A percentile compares a stretch with the other conserved stretches of the same genome.
Evolutionary conservation across 2,888 invertebrate species (phyloP).

Genomic region (Melikaiella ostensackeni): DNA sequence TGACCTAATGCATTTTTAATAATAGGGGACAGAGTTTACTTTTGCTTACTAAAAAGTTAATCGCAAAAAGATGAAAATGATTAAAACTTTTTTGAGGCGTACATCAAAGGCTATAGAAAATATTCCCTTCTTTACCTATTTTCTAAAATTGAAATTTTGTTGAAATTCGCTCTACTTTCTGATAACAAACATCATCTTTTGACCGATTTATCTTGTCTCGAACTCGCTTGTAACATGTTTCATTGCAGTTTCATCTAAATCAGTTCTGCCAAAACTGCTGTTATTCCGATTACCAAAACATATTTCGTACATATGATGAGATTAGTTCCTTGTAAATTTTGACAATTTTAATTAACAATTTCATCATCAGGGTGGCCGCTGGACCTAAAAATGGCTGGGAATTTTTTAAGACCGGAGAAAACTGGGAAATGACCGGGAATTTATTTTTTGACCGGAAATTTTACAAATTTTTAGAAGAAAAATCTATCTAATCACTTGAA

Average conservation of each 20-base stretch:
- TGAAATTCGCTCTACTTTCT: background rate
- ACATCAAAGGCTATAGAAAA: background rate
- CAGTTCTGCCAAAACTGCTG: background rate
- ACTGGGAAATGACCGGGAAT: no score
- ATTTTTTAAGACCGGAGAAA: no score
- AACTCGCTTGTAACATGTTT: background rate
- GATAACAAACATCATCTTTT: conserved; percentile 1
- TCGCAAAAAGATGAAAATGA: no score
- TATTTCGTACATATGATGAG: background rate
- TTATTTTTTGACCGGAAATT: no score
- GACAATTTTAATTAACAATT: background rate
- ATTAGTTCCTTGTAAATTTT: background rate
- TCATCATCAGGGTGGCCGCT: no score
- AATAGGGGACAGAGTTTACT: no score
- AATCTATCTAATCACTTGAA: no score
- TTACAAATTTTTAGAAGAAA: no score
- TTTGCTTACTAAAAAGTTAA: no score
- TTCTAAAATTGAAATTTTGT: conserved; percentile 7
- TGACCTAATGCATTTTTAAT: no score
- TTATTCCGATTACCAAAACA: background rate
- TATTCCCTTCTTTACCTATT: background rate
- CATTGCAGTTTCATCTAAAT: background rate
- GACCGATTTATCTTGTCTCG: background rate
- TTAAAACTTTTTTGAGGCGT: no score
- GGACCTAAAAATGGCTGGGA: no score